Conservation (phyloP, 2,797 vertebrate genomes). For the Dicrostonyx torquatus region DNA sequence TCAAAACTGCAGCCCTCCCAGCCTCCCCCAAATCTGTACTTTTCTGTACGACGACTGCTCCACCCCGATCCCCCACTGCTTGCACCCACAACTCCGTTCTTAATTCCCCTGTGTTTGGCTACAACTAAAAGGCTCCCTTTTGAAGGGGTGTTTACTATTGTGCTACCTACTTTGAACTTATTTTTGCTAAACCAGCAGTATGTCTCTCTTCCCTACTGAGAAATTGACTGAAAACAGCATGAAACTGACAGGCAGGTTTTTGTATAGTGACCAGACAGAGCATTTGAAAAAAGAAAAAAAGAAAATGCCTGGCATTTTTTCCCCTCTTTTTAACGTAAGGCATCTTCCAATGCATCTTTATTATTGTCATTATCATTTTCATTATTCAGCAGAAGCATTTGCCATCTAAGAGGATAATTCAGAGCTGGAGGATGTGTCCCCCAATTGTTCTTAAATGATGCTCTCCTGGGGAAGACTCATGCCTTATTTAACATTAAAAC, state of each 20-base stretch:
- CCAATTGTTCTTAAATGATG: neutral
- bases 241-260: slow-evolving; percentile 68
- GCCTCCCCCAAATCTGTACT: neutral
- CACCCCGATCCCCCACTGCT: fast-evolving
- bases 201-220: slow-evolving; percentile 55
- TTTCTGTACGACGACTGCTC: neutral
- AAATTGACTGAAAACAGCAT: slow-evolving; percentile 65
- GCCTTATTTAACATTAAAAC: slow-evolving; percentile 3
- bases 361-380: slow-evolving; percentile 26
- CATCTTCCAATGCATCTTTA: neutral
- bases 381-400: slow-evolving; percentile 60
- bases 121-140: slow-evolving; percentile 9
- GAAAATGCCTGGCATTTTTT: neutral
- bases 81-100: neutral
- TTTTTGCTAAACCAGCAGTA: slow-evolving; percentile 58
- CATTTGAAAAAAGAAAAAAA: neutral
- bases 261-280: slow-evolving; percentile 54
- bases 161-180: slow-evolving; percentile 44
- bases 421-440: slow-evolving; percentile 8
- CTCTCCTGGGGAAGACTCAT: neutral
- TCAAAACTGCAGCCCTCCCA: neutral
- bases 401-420: slow-evolving; percentile 53
- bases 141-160: slow-evolving; percentile 12
- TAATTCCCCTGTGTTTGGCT: slow-evolving; percentile 17
- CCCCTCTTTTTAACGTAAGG: slow-evolving; percentile 41